A percentile compares a stretch with the other conserved stretches of the same genome.
These are phyloP conservation scores for Knipowitschia caucasica DNA, from an alignment of 2,797 vertebrate genomes.

Conservation along the genomic window DNA sequence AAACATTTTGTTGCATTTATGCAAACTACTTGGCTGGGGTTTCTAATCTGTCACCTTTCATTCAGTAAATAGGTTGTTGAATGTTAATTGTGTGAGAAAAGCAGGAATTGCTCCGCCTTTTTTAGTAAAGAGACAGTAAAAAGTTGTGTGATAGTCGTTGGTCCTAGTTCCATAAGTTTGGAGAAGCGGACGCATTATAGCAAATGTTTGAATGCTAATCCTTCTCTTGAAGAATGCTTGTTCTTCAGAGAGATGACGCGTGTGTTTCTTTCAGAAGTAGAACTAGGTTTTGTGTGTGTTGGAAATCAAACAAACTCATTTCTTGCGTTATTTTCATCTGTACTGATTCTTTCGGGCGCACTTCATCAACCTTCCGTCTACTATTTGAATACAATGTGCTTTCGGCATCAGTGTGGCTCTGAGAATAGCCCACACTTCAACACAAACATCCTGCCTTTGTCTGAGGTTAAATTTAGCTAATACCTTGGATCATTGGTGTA, in stretches of 20 bases:
- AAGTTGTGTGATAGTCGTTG: slow-evolving; percentile 35
- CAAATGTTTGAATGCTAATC: slow-evolving; percentile 46
- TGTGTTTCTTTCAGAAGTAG: no score
- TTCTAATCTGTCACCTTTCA: no score
- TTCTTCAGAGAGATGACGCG: no score
- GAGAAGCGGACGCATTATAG: no score
- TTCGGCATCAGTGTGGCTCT: slow-evolving; percentile 4
- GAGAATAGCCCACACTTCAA: not conserved
- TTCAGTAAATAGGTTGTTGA: not conserved
- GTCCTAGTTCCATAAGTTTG: slow-evolving; percentile 59
- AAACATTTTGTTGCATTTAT: no score
- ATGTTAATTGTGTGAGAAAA: slow-evolving; percentile 25
- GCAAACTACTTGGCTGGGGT: no score
- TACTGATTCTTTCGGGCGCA: not conserved
- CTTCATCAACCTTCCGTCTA: not conserved
- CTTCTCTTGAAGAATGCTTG: no score
- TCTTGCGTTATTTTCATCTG: not conserved
- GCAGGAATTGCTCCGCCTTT: slow-evolving; percentile 29
- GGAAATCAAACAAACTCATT: no score
- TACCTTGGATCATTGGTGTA: slow-evolving; percentile 52
- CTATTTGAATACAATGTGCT: slow-evolving; percentile 8
- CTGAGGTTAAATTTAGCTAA: slow-evolving; percentile 31
- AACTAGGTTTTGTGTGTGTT: no score
- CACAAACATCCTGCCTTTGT: slow-evolving; percentile 8
- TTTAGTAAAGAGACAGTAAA: slow-evolving; percentile 13